These are phyloP conservation scores for Podiceps cristatus DNA, from an alignment of 2,113 vertebrate species.

Conservation along the genomic window DNA sequence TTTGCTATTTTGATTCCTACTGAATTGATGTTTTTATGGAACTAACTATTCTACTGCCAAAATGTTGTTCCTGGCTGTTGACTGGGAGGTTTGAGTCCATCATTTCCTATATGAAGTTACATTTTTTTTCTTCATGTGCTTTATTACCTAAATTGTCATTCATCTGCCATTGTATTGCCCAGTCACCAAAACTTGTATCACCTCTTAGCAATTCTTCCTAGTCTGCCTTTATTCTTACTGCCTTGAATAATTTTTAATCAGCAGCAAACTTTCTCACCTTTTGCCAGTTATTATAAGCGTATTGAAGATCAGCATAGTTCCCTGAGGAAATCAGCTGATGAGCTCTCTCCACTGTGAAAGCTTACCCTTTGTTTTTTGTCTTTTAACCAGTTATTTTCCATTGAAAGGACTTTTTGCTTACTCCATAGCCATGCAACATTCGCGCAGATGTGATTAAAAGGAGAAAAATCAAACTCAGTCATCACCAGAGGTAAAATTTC, in stretches of 20 bases:
- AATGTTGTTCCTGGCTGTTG: neutral
- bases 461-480: neutral
- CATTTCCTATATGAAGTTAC: neutral
- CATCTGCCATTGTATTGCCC: neutral
- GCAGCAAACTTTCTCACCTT: neutral
- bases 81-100: neutral
- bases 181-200: neutral
- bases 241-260: neutral
- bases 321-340: neutral
- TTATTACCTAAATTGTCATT: neutral
- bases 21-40: neutral
- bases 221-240: neutral
- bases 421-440: neutral
- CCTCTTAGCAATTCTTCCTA: neutral
- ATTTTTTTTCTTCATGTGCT: too few relatives aligned
- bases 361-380: neutral
- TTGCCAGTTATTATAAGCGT: neutral
- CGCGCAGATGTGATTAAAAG: neutral
- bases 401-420: neutral
- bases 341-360: neutral
- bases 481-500: neutral
- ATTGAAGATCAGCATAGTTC: neutral
- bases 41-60: neutral
- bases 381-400: neutral
- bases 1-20: neutral